Base-by-base conservation (phyloP, 92 coral and sea anemone genomes). In the Metridium senile region DNA sequence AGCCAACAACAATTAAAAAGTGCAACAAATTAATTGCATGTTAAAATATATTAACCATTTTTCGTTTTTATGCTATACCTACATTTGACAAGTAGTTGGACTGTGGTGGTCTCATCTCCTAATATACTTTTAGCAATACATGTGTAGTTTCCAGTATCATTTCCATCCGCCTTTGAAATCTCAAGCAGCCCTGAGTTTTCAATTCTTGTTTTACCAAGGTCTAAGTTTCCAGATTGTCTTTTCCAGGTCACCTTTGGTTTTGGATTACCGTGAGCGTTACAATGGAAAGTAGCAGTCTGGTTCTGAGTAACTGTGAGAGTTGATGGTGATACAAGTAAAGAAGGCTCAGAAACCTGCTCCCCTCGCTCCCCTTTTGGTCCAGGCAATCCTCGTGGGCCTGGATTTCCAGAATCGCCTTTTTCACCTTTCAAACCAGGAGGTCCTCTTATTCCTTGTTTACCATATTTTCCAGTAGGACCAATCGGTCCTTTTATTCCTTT, bases 61-160 rank as follows among this genome's bases (percentile, higher is more conserved):
- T n/a, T n/a, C n/a, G n/a, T n/a, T n/a, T n/a, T n/a, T n/a, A n/a
- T n/a, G n/a, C n/a, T n/a, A 20, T 54, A 54, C 33, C 78, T 62
- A 75, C 96, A 85, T 70, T 68, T 56, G 51, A 90, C 86, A 22
- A 27, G 26, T 1, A 86, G 32, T 20, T 1, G 13, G 18, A 65
- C 86, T n/a, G 58, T 49, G 0, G 67, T 81, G 10, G 39, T 26
- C 4, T 33, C 80, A 0, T 62, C n/a, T 0, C 82, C 91, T 10
- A 78, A 28, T 13, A 64, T 10, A 58, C 84, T 90, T 49, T 25
- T 35, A 0, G 95, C 98, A 31, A 46, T 62, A 22, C 98, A 93
- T 28, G 62, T 25, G 39, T 85, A 93, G 0, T 49, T 13, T 10
- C 89, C 96, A 0, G 18, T 17, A 63, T 93, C 98, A 0, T 46